Conservation (phyloP, 2,113 vertebrate species). For the Gila orcuttii region DNA sequence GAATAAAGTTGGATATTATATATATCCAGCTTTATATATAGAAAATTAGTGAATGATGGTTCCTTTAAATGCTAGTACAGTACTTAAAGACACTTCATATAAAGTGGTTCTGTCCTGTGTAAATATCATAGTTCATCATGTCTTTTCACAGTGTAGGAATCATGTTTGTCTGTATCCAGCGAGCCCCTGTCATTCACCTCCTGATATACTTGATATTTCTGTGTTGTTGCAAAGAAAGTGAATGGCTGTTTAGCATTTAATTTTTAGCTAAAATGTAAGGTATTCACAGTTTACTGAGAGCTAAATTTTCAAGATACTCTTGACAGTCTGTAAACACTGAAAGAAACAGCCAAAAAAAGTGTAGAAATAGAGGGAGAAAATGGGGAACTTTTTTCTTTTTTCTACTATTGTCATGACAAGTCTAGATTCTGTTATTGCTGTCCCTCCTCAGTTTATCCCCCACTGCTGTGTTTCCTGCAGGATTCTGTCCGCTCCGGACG, state of each 20-base stretch:
- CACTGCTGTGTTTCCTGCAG: constrained; percentile 64
- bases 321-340: not conserved
- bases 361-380: not conserved
- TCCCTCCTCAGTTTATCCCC: not conserved
- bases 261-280: not conserved
- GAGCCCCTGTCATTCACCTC: constrained; percentile 62
- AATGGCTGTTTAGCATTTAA: not conserved
- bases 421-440: not conserved
- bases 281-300: not conserved
- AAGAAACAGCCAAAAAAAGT: not conserved
- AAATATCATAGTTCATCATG: constrained; percentile 24
- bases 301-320: not conserved
- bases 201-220: not conserved
- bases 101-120: constrained; percentile 16
- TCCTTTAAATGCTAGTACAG: not conserved
- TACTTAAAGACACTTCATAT: not conserved
- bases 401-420: not conserved
- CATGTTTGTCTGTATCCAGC: constrained; percentile 65
- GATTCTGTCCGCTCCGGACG: constrained; percentile 88
- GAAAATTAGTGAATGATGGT: not conserved
- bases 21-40: no score
- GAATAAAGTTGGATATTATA: no score
- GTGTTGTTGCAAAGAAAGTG: not conserved
- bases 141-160: constrained; percentile 32
- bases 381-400: no score